Conservation (phyloP, 2,113 vertebrate species). For the Antechinus flavipes region DNA sequence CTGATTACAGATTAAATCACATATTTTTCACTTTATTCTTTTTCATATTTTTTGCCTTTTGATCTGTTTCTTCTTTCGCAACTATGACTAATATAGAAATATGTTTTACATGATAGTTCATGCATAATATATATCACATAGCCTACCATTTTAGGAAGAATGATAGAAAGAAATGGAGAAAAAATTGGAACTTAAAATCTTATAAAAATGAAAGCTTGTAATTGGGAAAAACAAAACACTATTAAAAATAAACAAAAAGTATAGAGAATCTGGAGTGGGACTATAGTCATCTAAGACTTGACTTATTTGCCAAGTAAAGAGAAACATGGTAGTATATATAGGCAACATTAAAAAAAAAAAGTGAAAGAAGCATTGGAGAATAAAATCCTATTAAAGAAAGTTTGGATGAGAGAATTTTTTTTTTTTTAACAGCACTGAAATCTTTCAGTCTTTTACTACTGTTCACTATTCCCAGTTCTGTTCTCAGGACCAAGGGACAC, state of each 20-base stretch:
- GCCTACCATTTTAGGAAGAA: too few relatives aligned
- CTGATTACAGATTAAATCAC: too few relatives aligned
- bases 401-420: background rate
- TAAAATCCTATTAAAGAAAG: background rate
- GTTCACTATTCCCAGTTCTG: background rate
- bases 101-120: too few relatives aligned
- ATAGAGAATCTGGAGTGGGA: background rate
- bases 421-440: background rate
- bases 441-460: background rate
- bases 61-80: too few relatives aligned
- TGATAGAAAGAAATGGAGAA: too few relatives aligned
- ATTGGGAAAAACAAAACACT: too few relatives aligned
- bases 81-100: too few relatives aligned
- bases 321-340: background rate
- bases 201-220: too few relatives aligned
- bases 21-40: too few relatives aligned
- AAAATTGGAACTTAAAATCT: too few relatives aligned
- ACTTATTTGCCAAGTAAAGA: background rate
- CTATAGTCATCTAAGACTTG: background rate
- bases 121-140: too few relatives aligned
- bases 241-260: background rate
- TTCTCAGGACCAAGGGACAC: background rate
- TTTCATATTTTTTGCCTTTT: too few relatives aligned
- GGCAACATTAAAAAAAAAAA: background rate
- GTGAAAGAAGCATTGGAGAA: background rate